phyloP scores from a whole-genome alignment of 2,888 invertebrate species.

The Tetramorium bicarinatum region DNA sequence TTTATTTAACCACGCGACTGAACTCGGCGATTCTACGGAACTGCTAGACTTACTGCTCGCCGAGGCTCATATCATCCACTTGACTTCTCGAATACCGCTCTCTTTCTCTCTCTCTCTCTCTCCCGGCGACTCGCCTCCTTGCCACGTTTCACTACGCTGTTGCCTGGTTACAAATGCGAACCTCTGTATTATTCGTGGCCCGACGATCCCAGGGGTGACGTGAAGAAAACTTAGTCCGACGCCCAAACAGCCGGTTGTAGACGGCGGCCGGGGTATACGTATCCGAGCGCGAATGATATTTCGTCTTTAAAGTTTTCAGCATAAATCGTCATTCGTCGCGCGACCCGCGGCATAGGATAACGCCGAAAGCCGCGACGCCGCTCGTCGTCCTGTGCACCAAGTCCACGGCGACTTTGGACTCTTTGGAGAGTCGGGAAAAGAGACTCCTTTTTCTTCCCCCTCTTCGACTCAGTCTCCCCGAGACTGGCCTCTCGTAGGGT shows the following conservation, averaged over 20 bases:
- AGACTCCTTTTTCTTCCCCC: conserved; percentile 62
- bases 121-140: conserved; percentile 37
- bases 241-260: conserved; percentile 39
- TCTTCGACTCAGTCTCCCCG: conserved; percentile 9
- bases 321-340: conserved; percentile 73
- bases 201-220: conserved; percentile 57
- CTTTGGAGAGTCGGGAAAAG: conserved; percentile 46
- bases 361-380: not conserved
- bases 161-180: conserved; percentile 59
- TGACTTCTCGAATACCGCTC: conserved; percentile 51
- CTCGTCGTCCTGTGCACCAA: conserved; percentile 11
- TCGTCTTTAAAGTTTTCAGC: conserved; percentile 67
- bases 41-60: conserved; percentile 37
- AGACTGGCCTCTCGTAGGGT: conserved; percentile 34
- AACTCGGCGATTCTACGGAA: conserved; percentile 38
- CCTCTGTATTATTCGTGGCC: conserved; percentile 62
- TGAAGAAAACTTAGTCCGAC: conserved; percentile 49
- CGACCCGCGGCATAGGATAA: conserved; percentile 20
- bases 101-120: conserved; percentile 35
- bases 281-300: conserved; percentile 44
- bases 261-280: conserved; percentile 28
- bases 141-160: conserved; percentile 45
- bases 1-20: conserved; percentile 48
- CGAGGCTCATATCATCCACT: conserved; percentile 51
- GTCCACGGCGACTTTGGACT: conserved; percentile 13